A percentile compares a stretch with the other conserved stretches of the same genome.
phyloP scores from a whole-genome alignment of 1,140 invertebrate genomes.

The Drosophila seguyi region DNA sequence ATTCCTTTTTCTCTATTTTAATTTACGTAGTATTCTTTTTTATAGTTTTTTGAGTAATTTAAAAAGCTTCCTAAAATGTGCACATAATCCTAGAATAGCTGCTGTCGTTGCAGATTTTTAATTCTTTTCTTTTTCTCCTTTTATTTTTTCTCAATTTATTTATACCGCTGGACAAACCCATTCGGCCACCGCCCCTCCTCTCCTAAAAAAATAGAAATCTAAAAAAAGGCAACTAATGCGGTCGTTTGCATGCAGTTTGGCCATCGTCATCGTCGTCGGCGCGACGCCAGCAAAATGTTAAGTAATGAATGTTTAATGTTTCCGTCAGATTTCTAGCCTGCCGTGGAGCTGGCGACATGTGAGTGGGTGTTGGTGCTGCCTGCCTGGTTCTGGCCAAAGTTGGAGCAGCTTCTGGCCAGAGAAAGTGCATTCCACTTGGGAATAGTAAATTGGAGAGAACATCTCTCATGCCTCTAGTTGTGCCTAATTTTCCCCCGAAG shows the following conservation, averaged over 20 bases:
- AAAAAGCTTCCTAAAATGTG: background rate
- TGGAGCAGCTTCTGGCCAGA: background rate
- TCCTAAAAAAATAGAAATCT: background rate
- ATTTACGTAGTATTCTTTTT: no score
- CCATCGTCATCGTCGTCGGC: conserved; percentile 31
- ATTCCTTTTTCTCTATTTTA: no score
- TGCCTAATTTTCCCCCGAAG: background rate
- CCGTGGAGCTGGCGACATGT: conserved; percentile 23
- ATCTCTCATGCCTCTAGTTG: background rate
- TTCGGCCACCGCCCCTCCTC: background rate
- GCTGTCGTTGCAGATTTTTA: background rate
- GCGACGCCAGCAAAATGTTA: conserved; percentile 66
- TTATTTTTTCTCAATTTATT: conserved; percentile 7
- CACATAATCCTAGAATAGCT: background rate
- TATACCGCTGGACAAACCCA: conserved; percentile 25
- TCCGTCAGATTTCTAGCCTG: conserved; percentile 50
- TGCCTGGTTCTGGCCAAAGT: conserved; percentile 4
- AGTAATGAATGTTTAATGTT: conserved; percentile 82
- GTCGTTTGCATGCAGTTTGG: conserved; percentile 74
- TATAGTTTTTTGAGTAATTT: background rate
- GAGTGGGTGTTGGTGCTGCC: conserved; percentile 20
- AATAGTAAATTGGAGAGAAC: conserved; percentile 25
- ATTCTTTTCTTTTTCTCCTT: background rate
- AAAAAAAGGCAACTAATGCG: conserved; percentile 50
- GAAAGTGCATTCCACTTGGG: conserved; percentile 20